These are phyloP conservation scores for Rhinoderma darwinii DNA, from an alignment of 2,113 vertebrate species.

Conservation along the genomic window DNA sequence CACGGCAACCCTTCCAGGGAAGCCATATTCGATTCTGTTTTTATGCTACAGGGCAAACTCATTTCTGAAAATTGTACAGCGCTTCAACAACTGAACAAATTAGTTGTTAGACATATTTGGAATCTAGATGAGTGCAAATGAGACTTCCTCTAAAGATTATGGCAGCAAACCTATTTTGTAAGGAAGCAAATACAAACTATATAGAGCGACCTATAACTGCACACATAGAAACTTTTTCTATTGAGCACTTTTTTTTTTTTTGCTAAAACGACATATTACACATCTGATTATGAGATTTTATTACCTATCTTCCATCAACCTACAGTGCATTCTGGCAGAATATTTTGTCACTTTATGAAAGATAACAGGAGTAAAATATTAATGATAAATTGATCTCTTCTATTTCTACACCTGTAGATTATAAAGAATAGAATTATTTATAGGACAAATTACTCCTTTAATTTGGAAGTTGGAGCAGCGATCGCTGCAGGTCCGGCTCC, in stretches of 20 bases:
- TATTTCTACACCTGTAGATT: no score
- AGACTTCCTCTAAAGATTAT: background rate
- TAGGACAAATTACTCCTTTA: no score
- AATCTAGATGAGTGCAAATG: constrained; percentile 24
- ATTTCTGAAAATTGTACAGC: constrained; percentile 41
- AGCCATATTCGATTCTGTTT: constrained; percentile 29
- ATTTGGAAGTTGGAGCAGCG: no score
- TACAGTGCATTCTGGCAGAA: no score
- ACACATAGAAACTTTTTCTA: background rate
- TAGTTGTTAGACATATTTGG: constrained; percentile 19
- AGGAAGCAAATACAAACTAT: background rate
- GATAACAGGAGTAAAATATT: no score
- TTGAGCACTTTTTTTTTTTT: background rate
- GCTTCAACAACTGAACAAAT: constrained; percentile 48
- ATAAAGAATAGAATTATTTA: no score
- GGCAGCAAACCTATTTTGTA: constrained; percentile 16
- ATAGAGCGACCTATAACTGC: background rate
- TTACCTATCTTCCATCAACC: no score
- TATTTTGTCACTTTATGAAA: no score
- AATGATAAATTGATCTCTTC: no score
- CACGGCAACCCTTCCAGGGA: constrained; percentile 32
- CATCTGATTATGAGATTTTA: no score
- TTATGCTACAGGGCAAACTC: constrained; percentile 48
- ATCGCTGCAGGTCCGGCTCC: no score
- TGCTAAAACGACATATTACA: background rate